phyloP scores from a whole-genome alignment of 37 sponge, comb jelly and placozoan species.

The Oopsacas minuta region DNA sequence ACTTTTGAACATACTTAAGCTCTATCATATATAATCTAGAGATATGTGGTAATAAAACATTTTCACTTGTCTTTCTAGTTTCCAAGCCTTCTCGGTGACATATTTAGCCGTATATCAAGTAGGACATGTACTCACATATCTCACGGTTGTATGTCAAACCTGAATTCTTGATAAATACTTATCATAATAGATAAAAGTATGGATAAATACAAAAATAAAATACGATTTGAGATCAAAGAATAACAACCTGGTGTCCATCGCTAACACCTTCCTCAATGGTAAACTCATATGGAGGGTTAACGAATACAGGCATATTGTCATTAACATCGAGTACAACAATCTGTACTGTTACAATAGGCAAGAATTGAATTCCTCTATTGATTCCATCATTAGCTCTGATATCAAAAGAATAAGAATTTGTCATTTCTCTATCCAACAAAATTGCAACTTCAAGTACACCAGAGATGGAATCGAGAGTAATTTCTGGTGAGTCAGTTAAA shows the following conservation, averaged over 20 bases:
- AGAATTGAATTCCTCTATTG: background rate
- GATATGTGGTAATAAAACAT: too few relatives aligned
- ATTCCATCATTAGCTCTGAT: background rate
- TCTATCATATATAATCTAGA: too few relatives aligned
- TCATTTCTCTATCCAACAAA: background rate
- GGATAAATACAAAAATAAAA: too few relatives aligned
- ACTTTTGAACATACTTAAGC: too few relatives aligned
- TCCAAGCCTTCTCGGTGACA: too few relatives aligned
- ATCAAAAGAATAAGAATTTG: background rate
- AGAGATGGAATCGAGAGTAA: background rate
- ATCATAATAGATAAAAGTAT: too few relatives aligned
- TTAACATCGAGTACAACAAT: slow-evolving; percentile 22
- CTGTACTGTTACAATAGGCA: background rate
- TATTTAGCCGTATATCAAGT: too few relatives aligned
- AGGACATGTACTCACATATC: too few relatives aligned
- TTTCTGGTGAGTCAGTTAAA: background rate
- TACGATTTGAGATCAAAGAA: too few relatives aligned
- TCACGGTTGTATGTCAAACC: too few relatives aligned
- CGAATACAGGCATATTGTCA: slow-evolving; percentile 20
- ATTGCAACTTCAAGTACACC: background rate
- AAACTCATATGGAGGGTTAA: background rate
- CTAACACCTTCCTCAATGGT: background rate
- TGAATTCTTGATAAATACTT: too few relatives aligned
- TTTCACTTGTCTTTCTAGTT: too few relatives aligned
- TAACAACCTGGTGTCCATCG: background rate